Evolutionary conservation across 2,113 vertebrate genomes (phyloP).

Genomic region (Ophthalmolycus amberensis): DNA sequence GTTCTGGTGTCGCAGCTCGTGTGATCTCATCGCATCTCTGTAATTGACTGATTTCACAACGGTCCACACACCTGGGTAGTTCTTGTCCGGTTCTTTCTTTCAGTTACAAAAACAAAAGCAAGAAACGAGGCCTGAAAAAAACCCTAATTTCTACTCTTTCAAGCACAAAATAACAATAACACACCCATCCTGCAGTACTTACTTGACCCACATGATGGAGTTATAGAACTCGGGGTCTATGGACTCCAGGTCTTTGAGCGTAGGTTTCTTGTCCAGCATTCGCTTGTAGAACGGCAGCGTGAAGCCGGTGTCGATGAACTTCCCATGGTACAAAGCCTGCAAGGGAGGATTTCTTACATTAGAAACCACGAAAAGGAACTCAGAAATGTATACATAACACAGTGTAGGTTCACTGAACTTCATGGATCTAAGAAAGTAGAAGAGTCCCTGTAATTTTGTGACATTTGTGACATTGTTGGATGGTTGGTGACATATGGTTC

Average conservation of each 20-base stretch:
- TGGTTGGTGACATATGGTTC: constrained; percentile 34
- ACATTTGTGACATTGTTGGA: constrained; percentile 21
- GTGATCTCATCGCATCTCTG: no score
- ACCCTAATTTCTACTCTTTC: background rate
- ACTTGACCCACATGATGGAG: constrained; percentile 99
- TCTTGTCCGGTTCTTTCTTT: background rate
- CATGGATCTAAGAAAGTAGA: background rate
- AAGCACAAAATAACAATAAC: no score
- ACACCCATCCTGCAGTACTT: constrained; percentile 68
- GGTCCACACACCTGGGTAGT: no score
- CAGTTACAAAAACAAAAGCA: background rate
- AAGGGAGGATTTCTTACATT: constrained; percentile 9
- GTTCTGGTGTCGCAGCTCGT: no score
- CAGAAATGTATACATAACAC: background rate
- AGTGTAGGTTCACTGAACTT: background rate
- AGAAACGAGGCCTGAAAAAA: background rate
- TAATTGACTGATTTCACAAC: background rate
- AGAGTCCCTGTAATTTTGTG: background rate
- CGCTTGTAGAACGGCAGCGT: constrained; percentile 98
- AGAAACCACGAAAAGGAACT: constrained; percentile 14
- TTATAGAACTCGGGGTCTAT: constrained; percentile 98
- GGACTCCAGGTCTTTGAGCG: constrained; percentile 97
- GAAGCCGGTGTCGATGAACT: constrained; percentile 99
- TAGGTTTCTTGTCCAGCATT: constrained; percentile 98
- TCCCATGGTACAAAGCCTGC: constrained; percentile 95